Evolutionary conservation across 2,113 vertebrate species (phyloP), one percentile per base, ranked within the genome.

Genomic region (Miniopterus natalensis): DNA sequence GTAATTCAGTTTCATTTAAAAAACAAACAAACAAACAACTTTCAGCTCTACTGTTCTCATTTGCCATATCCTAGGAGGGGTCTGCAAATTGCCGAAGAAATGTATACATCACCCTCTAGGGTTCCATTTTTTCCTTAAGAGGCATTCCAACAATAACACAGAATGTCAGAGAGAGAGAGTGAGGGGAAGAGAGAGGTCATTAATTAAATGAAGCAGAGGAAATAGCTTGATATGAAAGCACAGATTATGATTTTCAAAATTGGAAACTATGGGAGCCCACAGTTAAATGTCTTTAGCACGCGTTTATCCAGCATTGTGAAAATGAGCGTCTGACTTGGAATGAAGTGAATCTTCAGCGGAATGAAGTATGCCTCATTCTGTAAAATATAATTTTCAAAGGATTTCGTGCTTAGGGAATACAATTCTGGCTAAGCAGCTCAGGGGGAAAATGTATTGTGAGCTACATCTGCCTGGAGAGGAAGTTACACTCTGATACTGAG

Each of bases 181-280:
- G 42, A 57, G 0, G 63, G 71, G 89, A 45, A 84, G 47, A 29
- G 25, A 89, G 61, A 65, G 2, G n/a, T 77, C 42, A 57, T 83
- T 92, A 71, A 94, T 94, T 85, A 96, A 89, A 78, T 55, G 18
- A 89, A 27, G 17, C 42, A 92, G 84, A 83, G 8, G 55, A 85
- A 91, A 71, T 49, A 71, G 15, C 27, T 45, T 80, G 45, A 94
- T 88, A 47, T 68, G 80, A 80, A 88, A 93, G 83, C 31, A 81
- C 7, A 79, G 40, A 83, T 65, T 68, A 36, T 57, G 59, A 94
- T 92, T 81, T 96, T 71, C 4, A 49, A 53, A 86, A 49, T 53
- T 86, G 42, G 1, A 91, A 73, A 57, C 29, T 45, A 71, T 61
- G 29, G 42, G 42, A 73, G 20, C 45, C 49, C 31, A 45, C 3